Conservation (phyloP, 2,888 invertebrate genomes). For the Mimachlamys varia region DNA sequence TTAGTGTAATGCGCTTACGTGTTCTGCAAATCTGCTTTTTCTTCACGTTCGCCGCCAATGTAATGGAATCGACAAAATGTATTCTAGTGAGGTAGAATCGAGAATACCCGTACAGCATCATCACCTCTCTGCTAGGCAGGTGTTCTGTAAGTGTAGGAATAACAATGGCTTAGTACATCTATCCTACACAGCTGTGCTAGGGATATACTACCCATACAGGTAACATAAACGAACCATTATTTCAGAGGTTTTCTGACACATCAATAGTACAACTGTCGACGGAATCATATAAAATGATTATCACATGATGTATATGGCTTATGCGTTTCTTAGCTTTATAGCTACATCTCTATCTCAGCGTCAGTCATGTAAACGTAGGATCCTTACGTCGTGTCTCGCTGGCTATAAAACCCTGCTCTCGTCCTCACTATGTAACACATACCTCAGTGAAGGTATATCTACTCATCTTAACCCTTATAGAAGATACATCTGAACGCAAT, state of each 20-base stretch:
- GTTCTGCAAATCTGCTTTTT: conserved; percentile 27
- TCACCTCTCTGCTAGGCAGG: not conserved
- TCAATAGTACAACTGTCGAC: conserved; percentile 18
- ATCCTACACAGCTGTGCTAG: not conserved
- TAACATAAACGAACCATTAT: conserved; percentile 8
- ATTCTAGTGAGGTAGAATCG: not conserved
- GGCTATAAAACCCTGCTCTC: too few relatives aligned
- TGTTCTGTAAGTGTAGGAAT: not conserved
- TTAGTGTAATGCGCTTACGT: conserved; percentile 47
- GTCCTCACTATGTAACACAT: too few relatives aligned
- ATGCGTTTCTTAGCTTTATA: not conserved
- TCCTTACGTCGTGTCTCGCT: not conserved
- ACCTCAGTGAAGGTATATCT: too few relatives aligned
- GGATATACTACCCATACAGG: not conserved
- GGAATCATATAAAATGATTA: conserved; percentile 31
- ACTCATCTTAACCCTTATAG: too few relatives aligned
- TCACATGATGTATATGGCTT: conserved; percentile 26
- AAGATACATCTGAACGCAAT: too few relatives aligned
- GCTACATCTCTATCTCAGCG: not conserved
- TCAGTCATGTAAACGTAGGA: not conserved
- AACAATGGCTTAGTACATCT: not conserved
- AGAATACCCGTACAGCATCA: not conserved
- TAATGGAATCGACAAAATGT: not conserved
- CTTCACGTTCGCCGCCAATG: not conserved
- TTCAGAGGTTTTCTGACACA: conserved; percentile 27